Evolutionary conservation across 2,797 vertebrate species (phyloP), one percentile per base, ranked within the genome.

Genomic region (Amniataba percoides): DNA sequence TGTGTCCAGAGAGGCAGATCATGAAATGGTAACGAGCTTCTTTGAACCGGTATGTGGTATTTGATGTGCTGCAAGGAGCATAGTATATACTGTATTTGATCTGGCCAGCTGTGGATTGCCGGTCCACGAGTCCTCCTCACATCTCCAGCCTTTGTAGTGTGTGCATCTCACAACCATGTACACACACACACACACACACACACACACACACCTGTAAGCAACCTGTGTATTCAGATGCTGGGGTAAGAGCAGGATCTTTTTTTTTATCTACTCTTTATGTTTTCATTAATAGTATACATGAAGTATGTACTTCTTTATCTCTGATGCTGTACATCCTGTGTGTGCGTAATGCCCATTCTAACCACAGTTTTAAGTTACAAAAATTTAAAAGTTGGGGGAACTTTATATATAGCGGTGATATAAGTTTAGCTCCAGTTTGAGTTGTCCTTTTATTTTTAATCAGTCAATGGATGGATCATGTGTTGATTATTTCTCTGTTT

Each of bases 41-140:
- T 93, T 92, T 92, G 87, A 91, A 90, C 80, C 14, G 48, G 78
- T 76, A 69, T 90, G 82, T 78, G 88, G 76, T 85, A 59, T 92
- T 88, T 91, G 87, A 91, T 91, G 78, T 82, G 52, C 61, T 62
- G 60, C n/a, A 78, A 78, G 82, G 58, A 77, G 78, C 65, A 53
- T 74, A 80, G 67, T 74, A 76, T 80, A 67, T 71, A 18, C 52
- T 46, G 52, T 64, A 80, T 87, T 90, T 88, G 87, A 88, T 92
- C 84, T 72, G 49, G 65, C 55, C 53, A 57, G 77, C 71, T 70
- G 60, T 77, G 80, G 69, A 66, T 51, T 43, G 60, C 73, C 16
- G 7, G 72, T 77, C 78, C 25, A 11, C 46, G 71, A 57, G 69
- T 72, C 72, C 59, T 45, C 71, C 19, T 89, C 79, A 84, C 81